Evolutionary conservation across 2,888 invertebrate species (phyloP).

Genomic region (Candidula unifasciata): DNA sequence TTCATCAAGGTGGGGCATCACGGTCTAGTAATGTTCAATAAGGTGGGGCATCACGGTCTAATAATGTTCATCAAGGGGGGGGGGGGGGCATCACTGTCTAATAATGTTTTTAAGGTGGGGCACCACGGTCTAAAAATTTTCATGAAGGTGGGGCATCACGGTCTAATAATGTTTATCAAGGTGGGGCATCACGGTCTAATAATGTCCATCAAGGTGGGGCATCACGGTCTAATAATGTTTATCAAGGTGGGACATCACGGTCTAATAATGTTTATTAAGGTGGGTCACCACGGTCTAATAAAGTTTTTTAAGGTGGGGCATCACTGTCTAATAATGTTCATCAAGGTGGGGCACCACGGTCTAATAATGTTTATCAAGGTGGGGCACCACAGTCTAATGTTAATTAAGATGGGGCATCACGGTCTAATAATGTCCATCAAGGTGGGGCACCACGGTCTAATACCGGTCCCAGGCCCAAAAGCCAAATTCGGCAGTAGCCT

Average conservation of each 20-base stretch:
- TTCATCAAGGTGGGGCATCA: no score
- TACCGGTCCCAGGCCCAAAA: no score
- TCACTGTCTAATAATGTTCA: background rate
- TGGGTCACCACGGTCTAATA: no score
- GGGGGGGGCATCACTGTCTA: background rate
- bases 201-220: background rate
- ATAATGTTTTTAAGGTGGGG: background rate
- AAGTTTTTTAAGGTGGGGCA: background rate
- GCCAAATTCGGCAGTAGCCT: background rate
- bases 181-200: background rate
- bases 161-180: background rate
- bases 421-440: background rate
- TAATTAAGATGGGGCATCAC: background rate
- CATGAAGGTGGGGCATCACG: no score
- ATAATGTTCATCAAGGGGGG: background rate
- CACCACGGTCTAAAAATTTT: background rate
- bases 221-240: background rate
- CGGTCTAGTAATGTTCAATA: background rate
- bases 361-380: background rate
- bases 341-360: background rate
- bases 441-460: background rate
- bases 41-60: background rate
- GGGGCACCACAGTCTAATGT: background rate
- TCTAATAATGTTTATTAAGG: no score
- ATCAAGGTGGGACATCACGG: background rate